phyloP scores from a whole-genome alignment of 2,113 vertebrate species.

The Serinus canaria region DNA sequence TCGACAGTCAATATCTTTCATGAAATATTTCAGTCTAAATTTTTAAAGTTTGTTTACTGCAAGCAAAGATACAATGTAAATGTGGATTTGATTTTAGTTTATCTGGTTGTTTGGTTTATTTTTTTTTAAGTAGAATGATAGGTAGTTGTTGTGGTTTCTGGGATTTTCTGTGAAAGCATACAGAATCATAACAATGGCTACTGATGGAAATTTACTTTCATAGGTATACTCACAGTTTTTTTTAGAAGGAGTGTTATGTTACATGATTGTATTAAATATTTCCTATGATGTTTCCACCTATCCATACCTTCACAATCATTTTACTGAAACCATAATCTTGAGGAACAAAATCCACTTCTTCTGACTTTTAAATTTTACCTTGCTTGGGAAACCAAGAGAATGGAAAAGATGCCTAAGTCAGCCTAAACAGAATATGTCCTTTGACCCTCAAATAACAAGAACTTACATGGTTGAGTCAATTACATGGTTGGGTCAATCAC shows the following conservation, averaged over 20 bases:
- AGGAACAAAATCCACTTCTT: background rate
- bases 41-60: background rate
- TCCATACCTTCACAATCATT: background rate
- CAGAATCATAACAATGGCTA: background rate
- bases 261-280: background rate
- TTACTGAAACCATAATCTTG: background rate
- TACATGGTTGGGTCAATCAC: background rate
- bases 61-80: background rate
- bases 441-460: background rate
- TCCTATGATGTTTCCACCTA: background rate
- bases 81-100: background rate
- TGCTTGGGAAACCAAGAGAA: background rate
- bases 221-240: background rate
- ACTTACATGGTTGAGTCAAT: background rate
- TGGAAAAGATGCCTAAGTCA: background rate
- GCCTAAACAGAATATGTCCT: background rate
- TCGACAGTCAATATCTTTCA: background rate
- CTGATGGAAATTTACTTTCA: background rate
- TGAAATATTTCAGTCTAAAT: background rate
- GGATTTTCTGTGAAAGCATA: background rate
- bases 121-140: fast-evolving
- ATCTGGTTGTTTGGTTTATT: no score
- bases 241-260: background rate
- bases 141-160: background rate
- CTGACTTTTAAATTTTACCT: background rate